Conservation (phyloP, 2,888 invertebrate genomes). For the Heterodera filipjevi region DNA sequence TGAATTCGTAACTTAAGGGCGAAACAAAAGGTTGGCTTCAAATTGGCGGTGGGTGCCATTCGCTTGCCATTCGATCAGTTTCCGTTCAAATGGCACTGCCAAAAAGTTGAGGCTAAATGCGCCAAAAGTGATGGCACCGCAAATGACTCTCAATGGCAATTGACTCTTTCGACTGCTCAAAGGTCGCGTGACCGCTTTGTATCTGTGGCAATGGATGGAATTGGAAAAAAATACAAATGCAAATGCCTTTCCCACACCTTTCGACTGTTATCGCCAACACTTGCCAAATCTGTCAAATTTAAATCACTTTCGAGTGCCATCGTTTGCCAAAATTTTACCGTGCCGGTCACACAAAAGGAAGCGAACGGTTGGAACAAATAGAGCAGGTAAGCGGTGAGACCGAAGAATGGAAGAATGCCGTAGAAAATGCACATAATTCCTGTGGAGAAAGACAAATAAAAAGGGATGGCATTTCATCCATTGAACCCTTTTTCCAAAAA, state of each 20-base stretch:
- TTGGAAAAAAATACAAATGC: background rate
- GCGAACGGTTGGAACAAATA: conserved; percentile 63
- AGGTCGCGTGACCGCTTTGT: conserved; percentile 59
- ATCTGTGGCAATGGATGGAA: conserved; percentile 40
- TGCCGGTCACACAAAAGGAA: conserved; percentile 62
- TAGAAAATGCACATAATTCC: conserved; percentile 45
- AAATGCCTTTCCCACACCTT: conserved; percentile 43
- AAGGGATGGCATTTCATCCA: too few relatives aligned
- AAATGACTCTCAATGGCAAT: conserved; percentile 58
- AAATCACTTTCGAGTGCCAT: background rate
- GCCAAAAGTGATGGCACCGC: conserved; percentile 49
- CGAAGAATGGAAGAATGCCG: conserved; percentile 50
- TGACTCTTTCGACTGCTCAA: conserved; percentile 58
- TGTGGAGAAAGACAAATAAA: background rate
- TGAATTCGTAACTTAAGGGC: conserved; percentile 36
- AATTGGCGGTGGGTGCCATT: too few relatives aligned
- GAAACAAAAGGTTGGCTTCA: background rate
- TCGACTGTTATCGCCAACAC: conserved; percentile 63
- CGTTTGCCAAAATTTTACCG: conserved; percentile 24
- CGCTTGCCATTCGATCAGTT: conserved; percentile 57
- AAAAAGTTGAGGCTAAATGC: conserved; percentile 58
- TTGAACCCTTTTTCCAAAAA: too few relatives aligned
- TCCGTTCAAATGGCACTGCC: conserved; percentile 59
- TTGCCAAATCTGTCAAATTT: conserved; percentile 56
- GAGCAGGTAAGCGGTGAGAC: conserved; percentile 58